These are phyloP conservation scores for Pipistrellus pygmaeus DNA, from an alignment of 2,797 vertebrate species.

Conservation along the genomic window DNA sequence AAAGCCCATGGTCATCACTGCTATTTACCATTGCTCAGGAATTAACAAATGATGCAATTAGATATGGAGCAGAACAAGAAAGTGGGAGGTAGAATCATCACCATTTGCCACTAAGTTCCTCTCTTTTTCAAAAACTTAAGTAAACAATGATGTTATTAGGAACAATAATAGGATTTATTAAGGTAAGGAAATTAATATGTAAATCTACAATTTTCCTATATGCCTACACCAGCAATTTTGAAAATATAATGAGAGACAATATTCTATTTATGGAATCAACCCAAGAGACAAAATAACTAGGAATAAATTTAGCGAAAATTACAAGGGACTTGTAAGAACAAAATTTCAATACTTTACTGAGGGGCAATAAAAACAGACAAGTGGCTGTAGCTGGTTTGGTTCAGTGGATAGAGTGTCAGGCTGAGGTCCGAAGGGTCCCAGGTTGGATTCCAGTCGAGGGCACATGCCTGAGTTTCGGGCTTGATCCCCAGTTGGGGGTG, in stretches of 20 bases:
- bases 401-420: too few species aligned
- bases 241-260: conserved; percentile 37
- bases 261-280: conserved; percentile 24
- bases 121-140: conserved; percentile 9
- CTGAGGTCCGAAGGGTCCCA: too few species aligned
- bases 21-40: not conserved
- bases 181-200: not conserved
- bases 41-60: not conserved
- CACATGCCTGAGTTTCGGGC: too few species aligned
- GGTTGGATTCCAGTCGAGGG: too few species aligned
- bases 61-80: not conserved
- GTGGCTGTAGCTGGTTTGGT: too few species aligned
- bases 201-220: not conserved
- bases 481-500: too few species aligned
- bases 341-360: not conserved
- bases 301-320: conserved; percentile 31
- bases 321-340: not conserved
- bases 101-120: not conserved
- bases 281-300: conserved; percentile 16
- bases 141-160: not conserved
- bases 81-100: not conserved
- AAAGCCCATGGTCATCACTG: not conserved
- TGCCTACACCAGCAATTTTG: not conserved
- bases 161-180: conserved; percentile 15
- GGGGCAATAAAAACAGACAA: not conserved